Evolutionary conservation across 2,797 vertebrate species (phyloP).

Genomic region (Trachops cirrhosus): DNA sequence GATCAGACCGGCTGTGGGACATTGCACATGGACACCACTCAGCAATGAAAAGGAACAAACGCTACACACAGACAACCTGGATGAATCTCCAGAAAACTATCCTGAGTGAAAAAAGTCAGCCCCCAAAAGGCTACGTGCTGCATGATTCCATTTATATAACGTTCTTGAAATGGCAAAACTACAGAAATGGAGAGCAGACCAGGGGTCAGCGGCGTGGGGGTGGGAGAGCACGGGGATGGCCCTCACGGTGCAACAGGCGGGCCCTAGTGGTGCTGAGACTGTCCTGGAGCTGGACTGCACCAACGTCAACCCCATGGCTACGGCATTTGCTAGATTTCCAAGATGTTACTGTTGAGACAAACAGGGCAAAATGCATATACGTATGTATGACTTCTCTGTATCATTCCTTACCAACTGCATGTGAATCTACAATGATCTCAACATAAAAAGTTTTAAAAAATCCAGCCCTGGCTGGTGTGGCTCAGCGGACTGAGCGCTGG

Average conservation of each 20-base stretch:
- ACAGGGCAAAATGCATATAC: neutral
- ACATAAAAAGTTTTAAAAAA: neutral
- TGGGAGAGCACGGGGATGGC: neutral
- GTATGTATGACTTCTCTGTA: neutral
- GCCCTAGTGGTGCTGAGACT: rapidly evolving
- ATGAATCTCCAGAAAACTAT: neutral
- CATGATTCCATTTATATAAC: neutral
- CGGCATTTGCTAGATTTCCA: neutral
- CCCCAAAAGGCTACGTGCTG: neutral
- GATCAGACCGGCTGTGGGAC: neutral
- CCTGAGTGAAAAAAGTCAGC: neutral
- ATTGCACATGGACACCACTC: rapidly evolving
- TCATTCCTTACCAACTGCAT: neutral
- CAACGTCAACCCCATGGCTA: neutral
- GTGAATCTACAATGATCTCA: neutral
- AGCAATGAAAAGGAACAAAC: neutral
- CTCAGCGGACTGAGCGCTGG: no score
- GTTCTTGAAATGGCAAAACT: neutral
- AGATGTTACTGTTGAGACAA: neutral
- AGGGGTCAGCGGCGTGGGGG: no score
- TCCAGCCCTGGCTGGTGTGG: no score
- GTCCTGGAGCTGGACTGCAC: neutral
- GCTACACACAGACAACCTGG: rapidly evolving
- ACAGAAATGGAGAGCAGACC: neutral
- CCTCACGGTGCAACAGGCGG: neutral